These are phyloP conservation scores for Pseudococcus jackbeardsleyi DNA, from an alignment of 2,888 invertebrate genomes.

Conservation along the genomic window DNA sequence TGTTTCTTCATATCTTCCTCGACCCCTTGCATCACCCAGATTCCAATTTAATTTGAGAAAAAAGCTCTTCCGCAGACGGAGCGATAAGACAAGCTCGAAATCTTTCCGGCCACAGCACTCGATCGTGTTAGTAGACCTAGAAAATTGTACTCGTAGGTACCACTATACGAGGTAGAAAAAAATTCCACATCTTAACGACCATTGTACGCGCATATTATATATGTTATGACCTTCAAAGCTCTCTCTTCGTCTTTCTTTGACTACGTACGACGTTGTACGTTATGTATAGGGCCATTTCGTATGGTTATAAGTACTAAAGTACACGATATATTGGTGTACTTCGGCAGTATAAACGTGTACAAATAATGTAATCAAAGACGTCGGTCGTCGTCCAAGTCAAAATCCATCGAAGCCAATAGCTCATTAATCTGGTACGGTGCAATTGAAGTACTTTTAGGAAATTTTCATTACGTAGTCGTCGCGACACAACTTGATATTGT, in stretches of 20 bases:
- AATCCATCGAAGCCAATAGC: neutral
- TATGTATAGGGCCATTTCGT: neutral
- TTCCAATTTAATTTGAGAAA: no score
- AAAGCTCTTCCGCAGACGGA: no score
- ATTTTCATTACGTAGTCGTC: no score
- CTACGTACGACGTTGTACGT: neutral
- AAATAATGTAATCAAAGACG: neutral
- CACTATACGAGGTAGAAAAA: neutral
- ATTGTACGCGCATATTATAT: slow-evolving; percentile 2
- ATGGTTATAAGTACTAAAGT: neutral
- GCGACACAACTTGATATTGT: no score
- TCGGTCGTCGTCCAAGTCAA: neutral
- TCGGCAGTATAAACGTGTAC: neutral
- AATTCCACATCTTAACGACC: slow-evolving; percentile 7
- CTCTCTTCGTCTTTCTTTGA: slow-evolving; percentile 17
- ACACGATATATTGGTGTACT: neutral
- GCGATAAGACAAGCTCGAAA: no score
- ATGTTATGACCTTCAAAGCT: slow-evolving; percentile 4
- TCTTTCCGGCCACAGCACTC: no score
- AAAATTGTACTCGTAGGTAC: no score
- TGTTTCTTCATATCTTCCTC: no score
- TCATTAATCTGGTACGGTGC: neutral
- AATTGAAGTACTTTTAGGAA: neutral
- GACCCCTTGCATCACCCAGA: no score
- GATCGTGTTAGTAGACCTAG: no score